Evolutionary conservation across 53 echinoderm and acorn worm species (phyloP).

Genomic region (Temnopleurus reevesii): DNA sequence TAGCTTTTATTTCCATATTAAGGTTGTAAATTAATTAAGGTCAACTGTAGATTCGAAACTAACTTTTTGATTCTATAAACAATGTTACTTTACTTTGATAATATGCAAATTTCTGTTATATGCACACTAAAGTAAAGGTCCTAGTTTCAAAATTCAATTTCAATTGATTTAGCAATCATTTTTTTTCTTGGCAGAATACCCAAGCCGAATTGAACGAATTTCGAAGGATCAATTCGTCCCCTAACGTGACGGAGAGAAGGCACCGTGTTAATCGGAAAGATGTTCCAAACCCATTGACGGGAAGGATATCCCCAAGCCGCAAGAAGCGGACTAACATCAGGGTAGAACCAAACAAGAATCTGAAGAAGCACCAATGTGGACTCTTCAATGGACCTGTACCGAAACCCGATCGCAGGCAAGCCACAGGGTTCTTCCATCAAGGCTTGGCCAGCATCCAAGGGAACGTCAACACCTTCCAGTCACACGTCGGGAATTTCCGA

Average conservation of each 20-base stretch:
- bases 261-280: constrained; percentile 17
- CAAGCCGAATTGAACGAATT: neutral
- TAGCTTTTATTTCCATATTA: too few relatives aligned
- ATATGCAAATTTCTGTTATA: neutral
- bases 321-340: neutral
- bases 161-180: neutral
- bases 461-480: neutral
- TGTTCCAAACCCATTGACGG: neutral
- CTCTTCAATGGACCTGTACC: neutral
- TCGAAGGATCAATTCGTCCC: neutral
- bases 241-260: neutral
- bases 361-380: neutral
- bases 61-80: neutral
- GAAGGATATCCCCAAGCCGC: neutral
- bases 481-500: neutral
- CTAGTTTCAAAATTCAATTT: neutral
- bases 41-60: too few relatives aligned
- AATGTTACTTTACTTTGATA: neutral
- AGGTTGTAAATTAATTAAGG: too few relatives aligned
- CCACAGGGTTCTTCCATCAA: neutral
- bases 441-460: constrained; percentile 33
- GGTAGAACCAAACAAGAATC: constrained; percentile 16
- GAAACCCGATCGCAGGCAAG: neutral
- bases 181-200: neutral
- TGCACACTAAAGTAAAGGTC: neutral